phyloP scores from a whole-genome alignment of 2,797 vertebrate genomes.

The Tinamus major region DNA sequence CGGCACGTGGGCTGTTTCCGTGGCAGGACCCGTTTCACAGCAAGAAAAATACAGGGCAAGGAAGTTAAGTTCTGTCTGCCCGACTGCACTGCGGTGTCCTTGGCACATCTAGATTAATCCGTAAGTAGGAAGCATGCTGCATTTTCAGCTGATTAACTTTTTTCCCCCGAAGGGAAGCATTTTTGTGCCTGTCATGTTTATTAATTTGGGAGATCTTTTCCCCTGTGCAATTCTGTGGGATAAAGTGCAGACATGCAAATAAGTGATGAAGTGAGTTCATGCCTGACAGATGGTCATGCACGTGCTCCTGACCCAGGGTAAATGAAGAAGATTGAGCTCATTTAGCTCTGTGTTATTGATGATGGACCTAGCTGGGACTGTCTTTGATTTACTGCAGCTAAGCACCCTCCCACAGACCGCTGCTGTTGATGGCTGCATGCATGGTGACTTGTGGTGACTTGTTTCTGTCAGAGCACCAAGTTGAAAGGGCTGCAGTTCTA shows the following conservation, averaged over 20 bases:
- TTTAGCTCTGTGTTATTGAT: neutral
- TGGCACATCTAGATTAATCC: neutral
- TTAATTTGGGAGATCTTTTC: neutral
- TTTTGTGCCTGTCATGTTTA: neutral
- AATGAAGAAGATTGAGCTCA: neutral
- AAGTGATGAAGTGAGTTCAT: neutral
- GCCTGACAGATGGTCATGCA: neutral
- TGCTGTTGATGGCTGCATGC: neutral
- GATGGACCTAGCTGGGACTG: neutral
- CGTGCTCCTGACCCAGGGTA: neutral
- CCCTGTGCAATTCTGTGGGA: neutral
- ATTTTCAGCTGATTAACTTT: neutral
- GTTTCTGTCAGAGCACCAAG: neutral
- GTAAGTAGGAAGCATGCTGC: neutral
- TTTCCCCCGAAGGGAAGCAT: neutral
- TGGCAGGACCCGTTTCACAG: neutral
- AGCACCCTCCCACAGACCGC: rapidly evolving
- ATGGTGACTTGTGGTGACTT: too few species aligned
- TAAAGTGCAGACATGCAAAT: neutral
- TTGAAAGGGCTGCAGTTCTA: neutral
- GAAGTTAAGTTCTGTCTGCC: neutral
- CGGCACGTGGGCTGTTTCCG: neutral
- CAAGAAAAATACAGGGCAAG: neutral
- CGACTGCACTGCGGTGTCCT: neutral
- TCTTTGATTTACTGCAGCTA: neutral